phyloP scores from a whole-genome alignment of 1,140 invertebrate species.

The Drosophila mauritiana region DNA sequence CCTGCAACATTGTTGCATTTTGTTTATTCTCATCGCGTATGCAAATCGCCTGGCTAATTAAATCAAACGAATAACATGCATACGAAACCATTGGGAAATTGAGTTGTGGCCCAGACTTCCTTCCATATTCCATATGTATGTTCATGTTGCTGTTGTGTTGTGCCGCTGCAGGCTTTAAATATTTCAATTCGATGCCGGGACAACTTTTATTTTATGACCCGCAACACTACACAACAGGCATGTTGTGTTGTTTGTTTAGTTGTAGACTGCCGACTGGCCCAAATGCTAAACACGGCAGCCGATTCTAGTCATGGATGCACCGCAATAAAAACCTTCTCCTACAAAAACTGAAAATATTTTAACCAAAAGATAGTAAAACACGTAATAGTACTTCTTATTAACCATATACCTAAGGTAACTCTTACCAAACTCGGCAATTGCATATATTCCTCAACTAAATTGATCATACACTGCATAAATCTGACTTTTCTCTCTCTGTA shows the following conservation, averaged over 20 bases:
- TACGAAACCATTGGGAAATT: slow-evolving; percentile 23
- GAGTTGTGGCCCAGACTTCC: slow-evolving; percentile 28
- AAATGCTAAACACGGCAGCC: slow-evolving; percentile 41
- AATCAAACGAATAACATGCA: slow-evolving; percentile 37
- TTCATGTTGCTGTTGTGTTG: slow-evolving; percentile 1
- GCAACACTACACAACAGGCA: slow-evolving; percentile 14
- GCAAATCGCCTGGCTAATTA: slow-evolving; percentile 37
- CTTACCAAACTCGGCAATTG: too few relatives aligned
- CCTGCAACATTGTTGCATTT: slow-evolving; percentile 30
- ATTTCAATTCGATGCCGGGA: slow-evolving; percentile 35
- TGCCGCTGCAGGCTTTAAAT: slow-evolving; percentile 6
- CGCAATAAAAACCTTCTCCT: not conserved
- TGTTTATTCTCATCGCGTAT: slow-evolving; percentile 29
- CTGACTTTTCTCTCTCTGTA: slow-evolving; percentile 13
- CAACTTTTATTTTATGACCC: slow-evolving; percentile 30
- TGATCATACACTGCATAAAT: not conserved
- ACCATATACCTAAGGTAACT: too few relatives aligned
- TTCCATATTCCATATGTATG: slow-evolving; percentile 17
- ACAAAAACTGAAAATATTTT: not conserved
- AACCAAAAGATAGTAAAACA: too few relatives aligned
- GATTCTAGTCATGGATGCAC: slow-evolving; percentile 2
- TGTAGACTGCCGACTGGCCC: slow-evolving; percentile 22
- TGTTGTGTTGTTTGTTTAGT: slow-evolving; percentile 27
- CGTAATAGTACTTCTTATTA: too few relatives aligned
- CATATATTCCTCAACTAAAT: too few relatives aligned